phyloP scores from a whole-genome alignment of 2,888 invertebrate species.

The Limnephilus marmoratus region DNA sequence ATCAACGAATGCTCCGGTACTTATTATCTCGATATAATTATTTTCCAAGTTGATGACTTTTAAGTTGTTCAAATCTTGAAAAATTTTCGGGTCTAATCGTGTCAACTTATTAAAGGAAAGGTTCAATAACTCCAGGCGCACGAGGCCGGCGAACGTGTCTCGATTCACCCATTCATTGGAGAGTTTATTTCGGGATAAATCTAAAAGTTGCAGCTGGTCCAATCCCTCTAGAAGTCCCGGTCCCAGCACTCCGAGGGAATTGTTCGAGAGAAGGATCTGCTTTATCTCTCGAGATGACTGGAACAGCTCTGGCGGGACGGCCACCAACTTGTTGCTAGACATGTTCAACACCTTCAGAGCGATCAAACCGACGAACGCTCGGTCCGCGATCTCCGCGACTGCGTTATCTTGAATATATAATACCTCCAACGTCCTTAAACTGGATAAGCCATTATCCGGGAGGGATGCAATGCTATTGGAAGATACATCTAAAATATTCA shows the following conservation, averaged over 20 bases:
- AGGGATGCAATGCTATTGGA: constrained; percentile 84
- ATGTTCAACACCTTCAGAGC: constrained; percentile 85
- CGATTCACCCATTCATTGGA: constrained; percentile 86
- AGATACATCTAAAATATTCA: constrained; percentile 85
- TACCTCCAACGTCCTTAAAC: constrained; percentile 82
- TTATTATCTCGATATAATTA: constrained; percentile 83
- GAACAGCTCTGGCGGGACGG: constrained; percentile 88
- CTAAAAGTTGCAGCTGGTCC: constrained; percentile 84
- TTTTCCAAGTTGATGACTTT: constrained; percentile 86
- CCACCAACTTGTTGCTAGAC: constrained; percentile 87
- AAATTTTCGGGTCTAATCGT: constrained; percentile 84
- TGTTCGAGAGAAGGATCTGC: constrained; percentile 86
- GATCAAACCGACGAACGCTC: constrained; percentile 84
- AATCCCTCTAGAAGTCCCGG: constrained; percentile 86
- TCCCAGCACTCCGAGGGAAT: constrained; percentile 86
- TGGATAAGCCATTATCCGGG: constrained; percentile 84
- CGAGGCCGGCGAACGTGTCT: constrained; percentile 86
- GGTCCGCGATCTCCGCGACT: constrained; percentile 85
- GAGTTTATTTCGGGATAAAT: constrained; percentile 85
- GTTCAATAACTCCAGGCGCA: constrained; percentile 85
- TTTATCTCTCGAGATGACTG: constrained; percentile 83
- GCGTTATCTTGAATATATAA: constrained; percentile 87
- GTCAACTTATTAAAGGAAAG: constrained; percentile 84
- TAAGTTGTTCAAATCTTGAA: constrained; percentile 85
- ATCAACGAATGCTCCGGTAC: constrained; percentile 85